A percentile compares a stretch with the other conserved stretches of the same genome.
These are phyloP conservation scores for Saimiri boliviensis DNA, from an alignment of 2,113 vertebrate species.

Conservation along the genomic window DNA sequence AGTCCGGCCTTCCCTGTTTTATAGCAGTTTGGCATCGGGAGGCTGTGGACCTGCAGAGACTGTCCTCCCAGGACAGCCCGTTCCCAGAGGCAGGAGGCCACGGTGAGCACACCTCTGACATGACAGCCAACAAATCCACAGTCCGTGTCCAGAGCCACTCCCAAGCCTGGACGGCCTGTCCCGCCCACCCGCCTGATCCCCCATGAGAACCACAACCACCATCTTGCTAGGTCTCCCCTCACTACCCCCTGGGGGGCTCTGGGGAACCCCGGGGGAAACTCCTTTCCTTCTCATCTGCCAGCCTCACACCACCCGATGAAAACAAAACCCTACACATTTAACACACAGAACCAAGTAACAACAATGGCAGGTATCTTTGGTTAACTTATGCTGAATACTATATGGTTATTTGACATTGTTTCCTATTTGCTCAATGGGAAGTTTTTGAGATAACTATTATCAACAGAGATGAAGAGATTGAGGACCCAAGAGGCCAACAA, in stretches of 20 bases:
- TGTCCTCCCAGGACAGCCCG: fast-evolving
- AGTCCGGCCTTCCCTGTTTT: neutral
- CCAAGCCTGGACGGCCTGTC: neutral
- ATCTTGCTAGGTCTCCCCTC: neutral
- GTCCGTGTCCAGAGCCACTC: neutral
- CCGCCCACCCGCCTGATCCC: neutral
- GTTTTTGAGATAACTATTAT: fast-evolving
- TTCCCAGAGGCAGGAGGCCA: neutral
- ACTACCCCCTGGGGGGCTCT: neutral
- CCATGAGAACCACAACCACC: neutral
- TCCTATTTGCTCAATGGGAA: neutral
- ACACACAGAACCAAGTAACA: neutral
- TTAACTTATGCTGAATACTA: neutral
- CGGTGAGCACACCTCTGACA: fast-evolving
- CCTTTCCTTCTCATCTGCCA: neutral
- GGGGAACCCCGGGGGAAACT: no score
- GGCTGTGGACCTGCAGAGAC: neutral
- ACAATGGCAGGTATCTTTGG: neutral
- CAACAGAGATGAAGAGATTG: neutral
- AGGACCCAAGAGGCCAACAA: neutral
- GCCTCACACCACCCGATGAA: neutral
- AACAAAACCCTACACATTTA: neutral
- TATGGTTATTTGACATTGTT: no score
- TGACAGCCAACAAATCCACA: fast-evolving
- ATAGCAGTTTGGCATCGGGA: neutral